These are phyloP conservation scores for Hippocampus zosterae DNA, from an alignment of 2,113 vertebrate species.

Conservation along the genomic window DNA sequence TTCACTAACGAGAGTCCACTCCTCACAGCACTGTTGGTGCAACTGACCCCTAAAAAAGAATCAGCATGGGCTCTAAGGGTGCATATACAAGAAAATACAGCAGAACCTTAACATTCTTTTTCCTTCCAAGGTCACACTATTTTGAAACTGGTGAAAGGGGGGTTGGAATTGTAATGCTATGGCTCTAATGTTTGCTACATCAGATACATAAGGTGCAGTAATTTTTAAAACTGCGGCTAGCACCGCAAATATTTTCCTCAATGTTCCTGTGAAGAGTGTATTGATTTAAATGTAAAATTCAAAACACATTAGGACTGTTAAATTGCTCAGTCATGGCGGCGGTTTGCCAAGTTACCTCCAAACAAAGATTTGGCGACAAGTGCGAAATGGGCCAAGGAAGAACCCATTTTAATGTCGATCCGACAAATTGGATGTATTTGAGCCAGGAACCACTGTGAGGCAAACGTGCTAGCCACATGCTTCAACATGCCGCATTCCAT, in stretches of 20 bases:
- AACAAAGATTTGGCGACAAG: not conserved
- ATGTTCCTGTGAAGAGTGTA: not conserved
- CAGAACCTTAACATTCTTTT: not conserved
- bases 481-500: not conserved
- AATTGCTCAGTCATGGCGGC: not conserved
- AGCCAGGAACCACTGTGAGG: not conserved
- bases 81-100: conserved; percentile 9
- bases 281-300: not conserved
- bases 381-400: not conserved
- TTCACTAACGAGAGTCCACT: conserved; percentile 93
- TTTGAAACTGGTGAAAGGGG: not conserved
- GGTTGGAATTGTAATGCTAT: too few relatives aligned
- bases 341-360: not conserved
- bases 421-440: not conserved
- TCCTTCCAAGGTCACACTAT: not conserved
- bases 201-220: not conserved
- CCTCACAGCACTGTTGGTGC: conserved; percentile 97
- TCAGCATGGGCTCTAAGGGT: conserved; percentile 6
- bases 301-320: not conserved
- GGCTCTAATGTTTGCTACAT: too few relatives aligned
- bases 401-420: not conserved
- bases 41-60: conserved; percentile 85
- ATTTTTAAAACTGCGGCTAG: not conserved
- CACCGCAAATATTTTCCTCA: not conserved
- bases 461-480: not conserved